Evolutionary conservation across 2,888 invertebrate species (phyloP), one percentile per base, ranked within the genome.

Genomic region (Choreutis nemorana): DNA sequence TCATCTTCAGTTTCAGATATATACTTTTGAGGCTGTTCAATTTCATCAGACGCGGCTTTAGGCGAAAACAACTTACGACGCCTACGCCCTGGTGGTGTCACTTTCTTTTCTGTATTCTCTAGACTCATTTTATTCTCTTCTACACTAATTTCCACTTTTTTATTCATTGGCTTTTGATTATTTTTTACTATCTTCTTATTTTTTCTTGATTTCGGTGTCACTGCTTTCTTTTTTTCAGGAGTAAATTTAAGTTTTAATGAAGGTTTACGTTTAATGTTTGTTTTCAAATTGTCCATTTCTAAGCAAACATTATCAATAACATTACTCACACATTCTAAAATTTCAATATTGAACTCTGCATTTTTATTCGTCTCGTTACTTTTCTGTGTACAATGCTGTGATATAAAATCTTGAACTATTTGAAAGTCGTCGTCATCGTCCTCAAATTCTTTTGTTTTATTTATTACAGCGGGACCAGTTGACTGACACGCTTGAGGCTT

Each of bases 261-360:
- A n/a, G n/a, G n/a, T n/a, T n/a, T n/a, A n/a, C n/a, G n/a, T n/a
- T n/a, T n/a, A n/a, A n/a, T n/a, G n/a, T n/a, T n/a, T n/a, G n/a
- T n/a, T n/a, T n/a, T n/a, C n/a, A n/a, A n/a, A n/a, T n/a, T n/a
- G n/a, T n/a, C n/a, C n/a, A n/a, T n/a, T n/a, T n/a, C 55, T 23
- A 39, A 34, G 32, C 70, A 70, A 2, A 73, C 65, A 38, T 44
- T 55, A 45, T 71, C 66, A 2, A 71, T 39, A 27, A 71, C 53
- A 32, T 38, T 46, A 29, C 61, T 67, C 1, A 72, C 39, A 34
- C 68, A 72, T 33, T 66, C 53, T 14, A 61, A 37, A 9, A 70
- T 46, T 27, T 62, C 65, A 7, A 41, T 31, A 32, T 66, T 48
- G 28, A 13, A 44, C 38, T 9, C 45, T 3, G 34, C 31, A 2